Conservation (phyloP, 2,797 vertebrate species). For the Podarcis lilfordi region DNA sequence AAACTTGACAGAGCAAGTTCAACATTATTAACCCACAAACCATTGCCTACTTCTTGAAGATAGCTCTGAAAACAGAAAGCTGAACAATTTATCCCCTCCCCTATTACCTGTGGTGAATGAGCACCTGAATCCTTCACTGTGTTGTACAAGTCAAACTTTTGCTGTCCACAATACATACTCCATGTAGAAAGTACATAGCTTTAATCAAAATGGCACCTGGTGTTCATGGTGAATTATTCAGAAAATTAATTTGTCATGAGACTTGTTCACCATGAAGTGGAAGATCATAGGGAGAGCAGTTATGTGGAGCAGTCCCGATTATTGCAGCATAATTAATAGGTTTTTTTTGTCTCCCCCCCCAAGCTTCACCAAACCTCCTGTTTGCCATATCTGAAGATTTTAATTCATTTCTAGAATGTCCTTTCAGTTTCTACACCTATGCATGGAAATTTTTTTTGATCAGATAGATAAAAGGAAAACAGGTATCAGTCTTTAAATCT, state of each 20-base stretch:
- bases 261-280: not conserved
- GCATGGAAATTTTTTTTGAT: conserved; percentile 13
- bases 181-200: not conserved
- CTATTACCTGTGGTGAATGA: not conserved
- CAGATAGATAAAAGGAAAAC: conserved; percentile 9
- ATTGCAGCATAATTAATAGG: not conserved
- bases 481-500: not conserved
- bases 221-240: not conserved
- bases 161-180: not conserved
- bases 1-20: not conserved
- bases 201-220: not conserved
- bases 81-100: not conserved
- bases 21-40: too few relatives aligned
- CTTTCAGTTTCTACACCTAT: not conserved
- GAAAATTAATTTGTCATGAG: not conserved
- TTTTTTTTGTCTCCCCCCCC: not conserved
- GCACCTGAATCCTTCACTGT: too few relatives aligned
- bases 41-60: not conserved
- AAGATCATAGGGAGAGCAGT: not conserved
- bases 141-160: not conserved
- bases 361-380: not conserved
- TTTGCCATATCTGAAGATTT: not conserved
- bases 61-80: not conserved
- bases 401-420: not conserved
- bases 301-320: not conserved